A percentile compares a stretch with the other conserved stretches of the same genome.
These are phyloP conservation scores for Ormia ochracea DNA, from an alignment of 2,888 invertebrate genomes.

Conservation along the genomic window DNA sequence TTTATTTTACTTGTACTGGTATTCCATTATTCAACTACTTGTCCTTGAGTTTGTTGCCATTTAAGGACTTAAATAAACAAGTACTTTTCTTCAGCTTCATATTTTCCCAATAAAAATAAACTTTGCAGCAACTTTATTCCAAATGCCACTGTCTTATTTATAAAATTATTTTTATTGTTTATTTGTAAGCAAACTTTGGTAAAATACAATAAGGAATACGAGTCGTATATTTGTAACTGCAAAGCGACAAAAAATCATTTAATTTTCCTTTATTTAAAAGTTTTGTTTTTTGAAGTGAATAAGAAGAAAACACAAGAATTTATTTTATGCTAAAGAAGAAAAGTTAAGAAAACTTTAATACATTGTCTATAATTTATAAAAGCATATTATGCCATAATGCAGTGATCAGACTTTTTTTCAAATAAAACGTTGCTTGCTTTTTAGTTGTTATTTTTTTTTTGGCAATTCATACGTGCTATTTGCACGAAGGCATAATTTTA, in stretches of 20 bases:
- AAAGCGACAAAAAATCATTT: conserved; percentile 31
- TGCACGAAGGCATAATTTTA: neutral
- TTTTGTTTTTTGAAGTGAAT: conserved; percentile 19
- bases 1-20: too few species aligned
- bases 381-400: conserved; percentile 53
- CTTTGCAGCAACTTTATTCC: conserved; percentile 3
- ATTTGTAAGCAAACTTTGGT: conserved; percentile 34
- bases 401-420: conserved; percentile 49
- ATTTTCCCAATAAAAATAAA: neutral
- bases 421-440: neutral
- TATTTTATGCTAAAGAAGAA: conserved; percentile 17
- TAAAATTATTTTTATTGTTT: conserved; percentile 23
- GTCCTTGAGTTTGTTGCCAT: neutral
- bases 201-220: conserved; percentile 15
- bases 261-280: conserved; percentile 45
- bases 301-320: conserved; percentile 13
- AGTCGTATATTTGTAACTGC: conserved; percentile 5
- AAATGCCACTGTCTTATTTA: conserved; percentile 23
- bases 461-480: conserved; percentile 17
- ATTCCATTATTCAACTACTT: neutral
- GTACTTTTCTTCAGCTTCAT: neutral
- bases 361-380: conserved; percentile 38
- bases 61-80: neutral
- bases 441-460: conserved; percentile 2
- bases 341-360: conserved; percentile 36